Base-by-base conservation (phyloP, 1,140 invertebrate genomes). In the Bombus soroeensis region DNA sequence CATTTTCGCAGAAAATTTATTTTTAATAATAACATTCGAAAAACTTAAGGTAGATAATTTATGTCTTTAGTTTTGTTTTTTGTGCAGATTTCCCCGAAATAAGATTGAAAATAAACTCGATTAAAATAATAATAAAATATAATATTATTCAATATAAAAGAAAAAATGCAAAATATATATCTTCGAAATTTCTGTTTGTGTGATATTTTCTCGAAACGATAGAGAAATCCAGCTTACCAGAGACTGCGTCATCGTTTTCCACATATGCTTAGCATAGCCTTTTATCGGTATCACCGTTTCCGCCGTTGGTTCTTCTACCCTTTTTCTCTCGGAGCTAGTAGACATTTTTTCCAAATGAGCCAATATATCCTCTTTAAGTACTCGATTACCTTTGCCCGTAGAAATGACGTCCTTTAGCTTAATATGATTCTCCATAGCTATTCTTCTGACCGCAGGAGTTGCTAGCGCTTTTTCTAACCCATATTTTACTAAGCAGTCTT, bases 361-460 rank as follows among this genome's bases (percentile, higher is more conserved):
- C 10, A 99, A 93, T 86, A 99, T 95, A 95, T 99, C 99, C 95
- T 99, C 99, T 95, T 99, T 99, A 34, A 99, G 95, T 39, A 99
- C 96, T 91, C 99, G 96, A 5, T 98, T 98, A 94, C 97, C 97
- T 96, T 97, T 99, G 25, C 99, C 99, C 12, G 98, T 98, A 18
- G 98, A 97, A 91, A 95, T 95, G 3, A 99, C 96, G 85, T 97
- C 95, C 74, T 95, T 95, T 47, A 99, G 93, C 91, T 98, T 96
- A 88, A 99, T 96, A 88, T 98, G 97, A 92, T 99, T 96, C 95
- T 99, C 98, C 92, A 96, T 97, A 22, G 99, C 98, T 91, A 99
- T 96, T 94, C 98, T 97, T 88, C 99, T 96, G 2, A 99, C 99
- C 57, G 99, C 98, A 10, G 99, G 99, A 43, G 99, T 99, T 22